Base-by-base conservation (phyloP, 1,140 invertebrate species). In the Mylabris phalerata region DNA sequence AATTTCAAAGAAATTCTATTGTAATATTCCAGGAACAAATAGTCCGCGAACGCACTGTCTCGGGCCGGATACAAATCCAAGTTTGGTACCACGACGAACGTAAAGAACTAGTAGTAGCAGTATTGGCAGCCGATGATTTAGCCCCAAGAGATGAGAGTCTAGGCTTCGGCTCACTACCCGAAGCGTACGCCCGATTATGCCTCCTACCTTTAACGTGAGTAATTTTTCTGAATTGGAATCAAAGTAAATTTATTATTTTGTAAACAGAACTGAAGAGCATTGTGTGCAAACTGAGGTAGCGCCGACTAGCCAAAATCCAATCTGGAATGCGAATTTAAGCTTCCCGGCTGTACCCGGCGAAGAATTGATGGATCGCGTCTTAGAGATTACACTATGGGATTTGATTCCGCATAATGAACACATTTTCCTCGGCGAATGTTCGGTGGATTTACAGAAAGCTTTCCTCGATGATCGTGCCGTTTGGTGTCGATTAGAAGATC, bases 371-470 rank as follows among this genome's bases (percentile, higher is more conserved):
- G 87, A 90, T 46, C 83, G 86, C 55, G 83, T 85, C 10, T 80
- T 95, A 25, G 91, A 93, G 68, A 85, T 93, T 3, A 90, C 90
- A 4, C 76, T 95, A 3, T 95, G 92, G 92, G 91, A 93, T 71
- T 81, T 86, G 52, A 83, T 84, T 57, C 86, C 88, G 1, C 87
- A 89, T 59, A 84, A 85, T 26, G 89, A 92, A 61, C 88, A 88
- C 61, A 79, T 86, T 11, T 93, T 93, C 62, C 79, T 95, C 24
- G 89, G 88, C 68, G 92, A 93, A 74, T 89, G 88, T 71, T 85
- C 82, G 38, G 84, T 93, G 41, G 85, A 90, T 69, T 68, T 90
- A 38, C 82, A 90, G 63, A 89, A 88, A 73, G 89, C 88, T 4
- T 88, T 92, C 64, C 80, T 93, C 45, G 87, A 92, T 66, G 89